Conservation (phyloP, 2,888 invertebrate species). For the Philereme vetulata region DNA sequence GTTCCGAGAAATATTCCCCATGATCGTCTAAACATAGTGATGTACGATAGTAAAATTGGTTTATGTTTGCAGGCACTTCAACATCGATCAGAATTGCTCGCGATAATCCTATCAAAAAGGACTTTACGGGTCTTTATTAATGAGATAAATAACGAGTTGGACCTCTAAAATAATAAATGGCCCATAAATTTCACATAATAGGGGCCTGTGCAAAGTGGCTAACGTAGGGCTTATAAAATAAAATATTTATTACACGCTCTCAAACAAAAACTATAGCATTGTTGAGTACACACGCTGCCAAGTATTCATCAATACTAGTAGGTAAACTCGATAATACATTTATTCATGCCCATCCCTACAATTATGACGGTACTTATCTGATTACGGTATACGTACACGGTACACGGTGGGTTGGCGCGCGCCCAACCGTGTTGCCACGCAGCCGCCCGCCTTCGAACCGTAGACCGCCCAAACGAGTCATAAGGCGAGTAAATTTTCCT, state of each 20-base stretch:
- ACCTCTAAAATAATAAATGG: too few species aligned
- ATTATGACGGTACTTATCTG: constrained; percentile 44
- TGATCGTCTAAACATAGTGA: constrained; percentile 54
- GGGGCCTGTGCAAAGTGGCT: too few species aligned
- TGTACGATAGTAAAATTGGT: background rate
- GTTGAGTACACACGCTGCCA: too few species aligned
- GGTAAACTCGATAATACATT: constrained; percentile 21
- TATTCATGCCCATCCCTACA: constrained; percentile 31
- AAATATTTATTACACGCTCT: too few species aligned
- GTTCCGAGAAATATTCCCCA: constrained; percentile 48
- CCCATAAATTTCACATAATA: too few species aligned
- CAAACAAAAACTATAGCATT: too few species aligned
- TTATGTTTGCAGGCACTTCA: background rate
- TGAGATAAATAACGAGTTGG: too few species aligned
- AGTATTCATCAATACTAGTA: background rate
- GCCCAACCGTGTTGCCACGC: constrained; percentile 68
- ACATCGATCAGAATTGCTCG: background rate
- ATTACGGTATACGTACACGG: constrained; percentile 52
- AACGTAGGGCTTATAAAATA: too few species aligned
- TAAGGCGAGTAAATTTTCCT: constrained; percentile 11
- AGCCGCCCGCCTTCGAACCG: constrained; percentile 32
- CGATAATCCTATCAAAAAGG: background rate
- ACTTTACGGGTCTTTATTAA: too few species aligned
- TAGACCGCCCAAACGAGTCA: constrained; percentile 35
- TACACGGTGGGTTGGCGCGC: constrained; percentile 64